A percentile compares a stretch with the other conserved stretches of the same genome.
phyloP scores from a whole-genome alignment of 2,888 invertebrate genomes.

The Oxycera nigricornis region DNA sequence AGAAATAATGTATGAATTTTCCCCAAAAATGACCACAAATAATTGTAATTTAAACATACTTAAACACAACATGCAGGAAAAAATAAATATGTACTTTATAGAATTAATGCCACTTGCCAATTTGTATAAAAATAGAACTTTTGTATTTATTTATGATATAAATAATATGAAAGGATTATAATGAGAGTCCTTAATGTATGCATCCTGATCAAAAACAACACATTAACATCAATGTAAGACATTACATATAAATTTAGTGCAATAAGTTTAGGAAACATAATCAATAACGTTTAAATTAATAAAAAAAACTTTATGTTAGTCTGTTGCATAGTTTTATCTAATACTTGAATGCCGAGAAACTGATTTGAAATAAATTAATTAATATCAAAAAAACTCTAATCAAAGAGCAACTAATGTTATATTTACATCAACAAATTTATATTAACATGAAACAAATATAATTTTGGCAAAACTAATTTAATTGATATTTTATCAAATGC shows the following conservation, averaged over 20 bases:
- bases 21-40: too few relatives aligned
- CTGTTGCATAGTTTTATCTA: neutral
- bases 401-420: neutral
- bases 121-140: constrained; percentile 41
- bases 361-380: neutral
- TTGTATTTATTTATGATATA: constrained; percentile 40
- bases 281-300: neutral
- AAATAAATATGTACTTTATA: neutral
- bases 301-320: neutral
- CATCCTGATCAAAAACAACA: constrained; percentile 25
- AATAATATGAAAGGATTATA: neutral
- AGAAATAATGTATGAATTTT: too few relatives aligned
- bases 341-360: neutral
- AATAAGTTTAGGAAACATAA: constrained; percentile 41
- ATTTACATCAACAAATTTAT: neutral
- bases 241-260: constrained; percentile 41
- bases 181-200: constrained; percentile 18
- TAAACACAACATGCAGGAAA: too few relatives aligned
- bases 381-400: neutral
- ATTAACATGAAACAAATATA: neutral
- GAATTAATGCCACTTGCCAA: constrained; percentile 39
- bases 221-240: constrained; percentile 37
- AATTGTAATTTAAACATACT: too few relatives aligned
- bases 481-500: constrained; percentile 5
- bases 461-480: neutral